Percentiles rank a stretch among this genome's conserved stretches.
These are phyloP conservation scores for Gastrophysa polygoni DNA, from an alignment of 2,888 invertebrate species.

Conservation along the genomic window DNA sequence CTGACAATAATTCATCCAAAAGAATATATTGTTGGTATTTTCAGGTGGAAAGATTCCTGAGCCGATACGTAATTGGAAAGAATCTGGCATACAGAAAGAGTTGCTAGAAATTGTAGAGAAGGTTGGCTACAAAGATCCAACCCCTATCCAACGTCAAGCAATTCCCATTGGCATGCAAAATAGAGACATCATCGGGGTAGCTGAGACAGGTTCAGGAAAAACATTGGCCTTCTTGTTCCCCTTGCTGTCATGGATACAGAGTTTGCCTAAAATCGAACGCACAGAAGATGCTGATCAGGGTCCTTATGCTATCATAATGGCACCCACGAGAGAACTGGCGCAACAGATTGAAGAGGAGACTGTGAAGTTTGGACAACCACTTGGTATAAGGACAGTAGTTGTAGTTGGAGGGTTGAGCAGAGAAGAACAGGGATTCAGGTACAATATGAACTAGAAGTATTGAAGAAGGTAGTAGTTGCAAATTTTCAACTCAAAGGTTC, in stretches of 20 bases:
- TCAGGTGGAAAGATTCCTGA: conserved; percentile 92
- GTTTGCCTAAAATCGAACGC: conserved; percentile 93
- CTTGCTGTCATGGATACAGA: conserved; percentile 96
- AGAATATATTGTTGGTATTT: conserved; percentile 33
- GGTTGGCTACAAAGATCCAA: conserved; percentile 97
- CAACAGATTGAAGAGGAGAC: conserved; percentile 99
- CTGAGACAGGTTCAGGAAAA: conserved; percentile 97
- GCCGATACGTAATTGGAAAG: conserved; percentile 94
- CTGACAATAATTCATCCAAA: neutral
- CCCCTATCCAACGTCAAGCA: conserved; percentile 98
- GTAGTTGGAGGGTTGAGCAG: conserved; percentile 98
- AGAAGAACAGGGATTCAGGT: conserved; percentile 93
- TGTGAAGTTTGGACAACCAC: conserved; percentile 92
- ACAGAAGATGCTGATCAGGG: conserved; percentile 92
- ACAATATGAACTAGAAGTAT: too few relatives aligned
- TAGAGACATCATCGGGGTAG: conserved; percentile 93
- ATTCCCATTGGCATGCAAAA: conserved; percentile 97
- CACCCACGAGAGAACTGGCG: conserved; percentile 98
- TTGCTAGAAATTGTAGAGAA: conserved; percentile 92
- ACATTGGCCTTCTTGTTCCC: conserved; percentile 98
- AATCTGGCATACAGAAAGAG: conserved; percentile 87
- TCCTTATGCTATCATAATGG: conserved; percentile 98
- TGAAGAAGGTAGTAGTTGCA: too few relatives aligned
- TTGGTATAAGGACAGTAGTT: conserved; percentile 91
- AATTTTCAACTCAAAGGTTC: too few relatives aligned